Evolutionary conservation across 2,888 invertebrate genomes (phyloP).

Genomic region (Clostera curtula): DNA sequence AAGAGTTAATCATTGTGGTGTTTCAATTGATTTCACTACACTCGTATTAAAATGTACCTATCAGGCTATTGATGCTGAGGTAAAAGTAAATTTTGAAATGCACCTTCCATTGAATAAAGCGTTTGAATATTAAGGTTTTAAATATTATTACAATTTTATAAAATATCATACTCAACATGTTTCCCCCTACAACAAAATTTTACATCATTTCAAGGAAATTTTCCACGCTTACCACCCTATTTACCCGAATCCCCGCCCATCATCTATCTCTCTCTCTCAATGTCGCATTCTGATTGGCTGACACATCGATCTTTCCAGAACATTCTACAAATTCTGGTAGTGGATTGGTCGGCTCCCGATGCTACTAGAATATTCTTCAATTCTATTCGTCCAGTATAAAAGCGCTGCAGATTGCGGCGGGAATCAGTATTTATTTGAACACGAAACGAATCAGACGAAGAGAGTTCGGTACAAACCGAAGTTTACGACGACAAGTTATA

Average conservation of each 20-base stretch:
- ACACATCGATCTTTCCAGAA: conserved; percentile 27
- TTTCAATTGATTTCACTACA: too few relatives aligned
- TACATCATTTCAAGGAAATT: conserved; percentile 12
- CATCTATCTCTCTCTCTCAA: conserved; percentile 16
- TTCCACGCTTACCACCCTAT: conserved; percentile 12
- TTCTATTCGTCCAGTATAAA: conserved; percentile 42
- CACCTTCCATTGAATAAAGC: too few relatives aligned
- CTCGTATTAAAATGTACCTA: too few relatives aligned
- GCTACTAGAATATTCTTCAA: conserved; percentile 37
- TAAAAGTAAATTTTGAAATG: too few relatives aligned
- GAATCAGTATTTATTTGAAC: conserved; percentile 54
- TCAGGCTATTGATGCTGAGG: too few relatives aligned
- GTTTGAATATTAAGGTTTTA: too few relatives aligned
- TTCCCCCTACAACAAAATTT: too few relatives aligned
- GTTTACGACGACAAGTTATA: conserved; percentile 10
- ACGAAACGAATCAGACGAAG: conserved; percentile 36
- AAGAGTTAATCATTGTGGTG: too few relatives aligned
- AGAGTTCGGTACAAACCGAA: conserved; percentile 40
- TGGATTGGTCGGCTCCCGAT: conserved; percentile 38
- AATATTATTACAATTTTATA: too few relatives aligned
- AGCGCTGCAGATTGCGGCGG: conserved; percentile 31
- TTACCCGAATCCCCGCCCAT: too few relatives aligned
- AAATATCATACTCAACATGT: too few relatives aligned
- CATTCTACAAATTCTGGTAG: conserved; percentile 20
- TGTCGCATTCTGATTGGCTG: conserved; percentile 31